Evolutionary conservation across 2,888 invertebrate species (phyloP), one percentile per base, ranked within the genome.

Genomic region (Himalopsyche kuldschensis): DNA sequence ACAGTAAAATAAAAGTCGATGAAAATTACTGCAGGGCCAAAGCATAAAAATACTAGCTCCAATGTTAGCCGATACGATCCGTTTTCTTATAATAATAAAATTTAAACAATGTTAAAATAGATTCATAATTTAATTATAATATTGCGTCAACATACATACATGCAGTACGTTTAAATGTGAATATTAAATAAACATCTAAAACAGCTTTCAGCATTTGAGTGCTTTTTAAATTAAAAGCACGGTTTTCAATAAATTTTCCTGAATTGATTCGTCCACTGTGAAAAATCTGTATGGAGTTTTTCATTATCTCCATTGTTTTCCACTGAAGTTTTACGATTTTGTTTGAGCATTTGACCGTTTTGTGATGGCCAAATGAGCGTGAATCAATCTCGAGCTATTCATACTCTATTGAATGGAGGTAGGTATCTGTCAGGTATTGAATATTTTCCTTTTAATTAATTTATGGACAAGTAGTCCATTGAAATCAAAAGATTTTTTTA

Each of bases 301-400:
- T 75, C 75, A 75, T 75, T 47, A 47, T 30, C 17, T 75, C 41
- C 79, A 82, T 82, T 82, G 82, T 82, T 82, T 41, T 78, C 69
- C 20, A 78, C 17, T 32, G 31, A 78, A 46, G 35, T 78, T 78
- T 78, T 69, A 47, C 79, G 77, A 79, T 82, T 82, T 41, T 78
- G 82, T 47, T 75, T 78, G 82, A 46, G 63, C 82, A 63, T 82
- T 79, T 79, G 79, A 69, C 78, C 79, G 75, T 79, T 82, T 82
- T 82, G 79, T 82, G 69, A 32, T 35, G 30, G 41, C 78, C 82
- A 78, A 82, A 79, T 77, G 41, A 79, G 82, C 82, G 82, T 82
- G 79, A 82, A 82, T 82, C 82, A 82, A 82, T 82, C 82, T 78
- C 48, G 31, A 17, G 31, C 75, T 75, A 31, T 32, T 32, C 30